Base-by-base conservation (phyloP, 2,888 invertebrate species). In the Boloria euphrosyne region DNA sequence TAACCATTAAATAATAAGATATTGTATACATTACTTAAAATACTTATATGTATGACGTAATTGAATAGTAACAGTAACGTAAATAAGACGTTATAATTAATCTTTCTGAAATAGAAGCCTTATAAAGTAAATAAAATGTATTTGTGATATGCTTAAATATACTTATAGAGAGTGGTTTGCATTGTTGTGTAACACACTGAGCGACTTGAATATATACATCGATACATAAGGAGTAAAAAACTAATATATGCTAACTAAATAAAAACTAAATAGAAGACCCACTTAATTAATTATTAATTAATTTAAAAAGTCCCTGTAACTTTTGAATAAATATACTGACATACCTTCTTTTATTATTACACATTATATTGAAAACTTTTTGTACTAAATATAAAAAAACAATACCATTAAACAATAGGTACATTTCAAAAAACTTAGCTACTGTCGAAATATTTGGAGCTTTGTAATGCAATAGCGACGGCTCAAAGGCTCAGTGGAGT, bases 401-500 rank as follows among this genome's bases (percentile, higher is more conserved):
- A 64, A 50, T 50, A 49, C 51, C 16, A 47, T 52, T 43, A 44
- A 59, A 47, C 38, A 38, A 49, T 49, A 22, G 22, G 22, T 2
- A 47, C 60, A 60, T 51, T 60, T 50, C 27, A 46, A 49, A 58
- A 44, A 44, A 68, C 50, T 65, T 60, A 55, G 31, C 58, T 65
- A 51, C 44, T 16, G 57, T 55, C 31, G 31, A 38, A 38, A 38
- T 38, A 38, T 7, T 38, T 38, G 31, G 31, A 38, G 31, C 58
- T 69, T 67, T 65, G 58, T 58, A 65, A 53, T 62, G 51, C 66
- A 64, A 68, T 54, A 72, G 73, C 71, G 71, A 74, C 74, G 75
- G 71, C 71, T 78, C 74, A 77, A 79, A 78, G 76, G 76, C 62
- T n/a, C n/a, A n/a, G n/a, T n/a, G 71, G 64, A 71, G 69, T 70